Evolutionary conservation across 2,113 vertebrate species (phyloP).

Genomic region (Pachypanchax playfairii): DNA sequence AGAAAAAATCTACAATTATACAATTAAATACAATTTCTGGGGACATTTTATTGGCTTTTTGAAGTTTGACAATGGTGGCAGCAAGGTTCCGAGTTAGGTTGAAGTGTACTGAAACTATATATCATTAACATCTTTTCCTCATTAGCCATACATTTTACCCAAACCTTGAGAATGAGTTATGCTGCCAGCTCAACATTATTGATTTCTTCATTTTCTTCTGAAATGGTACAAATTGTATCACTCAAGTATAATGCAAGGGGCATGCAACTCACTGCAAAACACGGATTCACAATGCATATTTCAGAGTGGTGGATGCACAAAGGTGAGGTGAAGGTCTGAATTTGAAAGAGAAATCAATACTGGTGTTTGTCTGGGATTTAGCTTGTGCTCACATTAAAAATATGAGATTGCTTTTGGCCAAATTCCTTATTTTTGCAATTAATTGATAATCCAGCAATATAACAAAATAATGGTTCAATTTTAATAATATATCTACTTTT

Average conservation of each 20-base stretch:
- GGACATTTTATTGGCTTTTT: constrained; percentile 29
- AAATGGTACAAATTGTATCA: constrained; percentile 69
- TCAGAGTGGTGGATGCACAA: constrained; percentile 22
- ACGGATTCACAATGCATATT: constrained; percentile 61
- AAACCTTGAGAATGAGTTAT: constrained; percentile 76
- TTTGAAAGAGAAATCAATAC: constrained; percentile 44
- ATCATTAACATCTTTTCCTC: constrained; percentile 67
- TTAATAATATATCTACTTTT: constrained; percentile 9
- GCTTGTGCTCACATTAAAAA: constrained; percentile 30
- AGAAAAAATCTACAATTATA: not conserved
- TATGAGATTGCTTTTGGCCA: constrained; percentile 23
- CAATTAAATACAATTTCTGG: too few relatives aligned
- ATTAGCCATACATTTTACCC: constrained; percentile 66
- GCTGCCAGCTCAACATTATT: constrained; percentile 53
- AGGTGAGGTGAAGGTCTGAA: not conserved
- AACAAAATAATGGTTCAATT: constrained; percentile 1
- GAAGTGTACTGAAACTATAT: constrained; percentile 44
- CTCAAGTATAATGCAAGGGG: constrained; percentile 54
- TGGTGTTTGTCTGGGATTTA: constrained; percentile 37
- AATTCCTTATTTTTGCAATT: constrained; percentile 12
- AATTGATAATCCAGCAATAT: constrained; percentile 11
- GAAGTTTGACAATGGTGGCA: constrained; percentile 45
- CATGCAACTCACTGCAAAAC: constrained; percentile 31
- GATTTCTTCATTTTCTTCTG: constrained; percentile 54
- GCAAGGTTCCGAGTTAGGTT: not conserved